Conservation (phyloP, 2,797 vertebrate genomes). For the Sebastes minor region DNA sequence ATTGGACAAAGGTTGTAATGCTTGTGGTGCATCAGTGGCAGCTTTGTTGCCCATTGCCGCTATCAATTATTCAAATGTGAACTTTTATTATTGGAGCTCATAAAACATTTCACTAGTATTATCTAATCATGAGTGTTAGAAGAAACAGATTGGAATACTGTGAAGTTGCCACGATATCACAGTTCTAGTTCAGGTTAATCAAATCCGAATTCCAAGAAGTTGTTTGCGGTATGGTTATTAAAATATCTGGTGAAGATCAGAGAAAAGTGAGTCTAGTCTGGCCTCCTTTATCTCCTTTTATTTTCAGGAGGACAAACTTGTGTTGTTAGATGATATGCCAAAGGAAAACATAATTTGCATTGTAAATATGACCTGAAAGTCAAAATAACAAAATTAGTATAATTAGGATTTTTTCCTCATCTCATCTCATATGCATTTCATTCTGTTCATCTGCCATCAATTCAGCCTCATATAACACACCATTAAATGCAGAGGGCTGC, state of each 20-base stretch:
- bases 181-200: background rate
- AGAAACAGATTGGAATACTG: background rate
- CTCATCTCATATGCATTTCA: background rate
- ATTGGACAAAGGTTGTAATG: background rate
- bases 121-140: background rate
- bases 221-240: background rate
- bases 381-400: too few species aligned
- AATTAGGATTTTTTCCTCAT: background rate
- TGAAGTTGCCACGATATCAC: background rate
- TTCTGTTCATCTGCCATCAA: background rate
- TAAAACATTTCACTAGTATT: background rate
- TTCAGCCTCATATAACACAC: background rate
- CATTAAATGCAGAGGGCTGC: background rate
- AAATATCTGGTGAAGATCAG: background rate
- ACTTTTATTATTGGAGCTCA: background rate
- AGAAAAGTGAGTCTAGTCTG: background rate
- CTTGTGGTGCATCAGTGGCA: background rate
- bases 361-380: background rate
- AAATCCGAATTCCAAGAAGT: background rate
- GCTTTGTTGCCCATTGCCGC: background rate
- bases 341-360: background rate
- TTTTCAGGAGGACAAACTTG: background rate
- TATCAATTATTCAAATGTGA: background rate
- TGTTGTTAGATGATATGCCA: background rate
- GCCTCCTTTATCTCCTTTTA: background rate